Evolutionary conservation across 2,797 vertebrate species (phyloP).

Genomic region (Rallus crepitans): DNA sequence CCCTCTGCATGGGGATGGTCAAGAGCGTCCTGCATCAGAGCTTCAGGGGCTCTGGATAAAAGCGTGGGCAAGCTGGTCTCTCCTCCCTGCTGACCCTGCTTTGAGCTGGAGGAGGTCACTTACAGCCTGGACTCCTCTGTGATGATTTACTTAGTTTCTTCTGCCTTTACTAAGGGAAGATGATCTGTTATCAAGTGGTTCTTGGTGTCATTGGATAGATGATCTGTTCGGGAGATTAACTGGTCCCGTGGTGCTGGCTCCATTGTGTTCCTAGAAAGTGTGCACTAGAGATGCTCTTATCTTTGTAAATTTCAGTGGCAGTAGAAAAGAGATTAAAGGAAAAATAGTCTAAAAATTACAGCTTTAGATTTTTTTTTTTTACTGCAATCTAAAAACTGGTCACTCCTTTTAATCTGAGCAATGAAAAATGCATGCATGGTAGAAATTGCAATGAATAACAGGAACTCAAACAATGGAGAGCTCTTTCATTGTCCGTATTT

Average conservation of each 20-base stretch:
- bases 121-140: background rate
- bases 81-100: background rate
- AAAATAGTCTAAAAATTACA: background rate
- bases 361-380: background rate
- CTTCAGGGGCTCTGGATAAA: background rate
- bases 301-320: background rate
- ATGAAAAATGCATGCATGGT: background rate
- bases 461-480: background rate
- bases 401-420: background rate
- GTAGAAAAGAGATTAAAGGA: background rate
- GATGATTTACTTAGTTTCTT: background rate
- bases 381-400: background rate
- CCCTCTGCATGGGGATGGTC: rapidly evolving
- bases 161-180: background rate
- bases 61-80: rapidly evolving
- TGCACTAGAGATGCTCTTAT: background rate
- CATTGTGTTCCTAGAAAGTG: background rate
- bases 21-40: too few relatives aligned
- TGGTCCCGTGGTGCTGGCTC: background rate
- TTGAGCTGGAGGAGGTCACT: background rate
- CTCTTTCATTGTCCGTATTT: background rate
- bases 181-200: background rate
- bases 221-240: background rate
- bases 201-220: background rate
- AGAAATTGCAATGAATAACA: background rate